Evolutionary conservation across 2,113 vertebrate genomes (phyloP).

Genomic region (Cygnus atratus): DNA sequence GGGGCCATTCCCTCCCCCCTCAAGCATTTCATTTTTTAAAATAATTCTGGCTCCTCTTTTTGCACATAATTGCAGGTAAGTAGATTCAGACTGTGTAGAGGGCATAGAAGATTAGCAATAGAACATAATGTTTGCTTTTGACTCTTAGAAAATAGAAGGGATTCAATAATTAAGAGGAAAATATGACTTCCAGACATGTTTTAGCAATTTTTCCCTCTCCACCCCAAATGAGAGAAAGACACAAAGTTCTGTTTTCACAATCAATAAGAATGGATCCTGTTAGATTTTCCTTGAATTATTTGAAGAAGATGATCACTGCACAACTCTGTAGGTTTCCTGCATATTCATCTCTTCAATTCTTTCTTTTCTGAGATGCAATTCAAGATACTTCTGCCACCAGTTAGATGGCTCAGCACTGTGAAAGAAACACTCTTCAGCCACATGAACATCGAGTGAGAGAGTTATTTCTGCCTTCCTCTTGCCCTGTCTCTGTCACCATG

Average conservation of each 20-base stretch:
- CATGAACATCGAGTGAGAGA: not conserved
- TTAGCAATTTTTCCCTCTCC: not conserved
- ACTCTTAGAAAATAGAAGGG: not conserved
- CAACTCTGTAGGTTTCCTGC: not conserved
- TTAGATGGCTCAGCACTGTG: not conserved
- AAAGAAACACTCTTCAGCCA: not conserved
- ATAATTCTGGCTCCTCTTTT: not conserved
- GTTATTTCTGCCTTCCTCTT: not conserved
- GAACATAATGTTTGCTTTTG: not conserved
- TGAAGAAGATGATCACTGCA: not conserved
- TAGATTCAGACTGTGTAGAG: not conserved
- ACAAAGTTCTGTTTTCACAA: not conserved
- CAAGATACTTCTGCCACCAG: not conserved
- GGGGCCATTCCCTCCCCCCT: too few species aligned
- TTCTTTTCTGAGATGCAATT: not conserved
- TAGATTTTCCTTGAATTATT: not conserved
- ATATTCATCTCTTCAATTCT: not conserved
- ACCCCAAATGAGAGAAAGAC: accelerated
- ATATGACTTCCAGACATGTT: not conserved
- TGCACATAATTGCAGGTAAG: not conserved
- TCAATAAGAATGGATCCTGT: not conserved
- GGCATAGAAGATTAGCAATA: not conserved
- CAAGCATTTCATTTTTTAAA: not conserved
- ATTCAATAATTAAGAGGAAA: not conserved
- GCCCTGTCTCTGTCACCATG: not conserved